Base-by-base conservation (phyloP, 2,888 invertebrate species). In the Sphinx pinastri region DNA sequence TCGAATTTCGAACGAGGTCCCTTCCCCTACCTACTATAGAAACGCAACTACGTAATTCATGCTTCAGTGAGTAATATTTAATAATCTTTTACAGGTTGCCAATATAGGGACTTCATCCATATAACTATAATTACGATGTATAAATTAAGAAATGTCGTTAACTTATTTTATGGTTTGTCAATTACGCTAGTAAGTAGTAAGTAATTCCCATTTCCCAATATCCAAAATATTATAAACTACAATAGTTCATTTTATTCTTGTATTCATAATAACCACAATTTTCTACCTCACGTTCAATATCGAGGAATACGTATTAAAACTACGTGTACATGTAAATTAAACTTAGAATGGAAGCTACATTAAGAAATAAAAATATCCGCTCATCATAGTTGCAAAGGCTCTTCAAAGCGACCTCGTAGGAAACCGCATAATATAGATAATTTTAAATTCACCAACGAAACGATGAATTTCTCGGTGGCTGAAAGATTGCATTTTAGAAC, bases 401-500 rank as follows among this genome's bases (percentile, higher is more conserved):
- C 73, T 77, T 82, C 82, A 81, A 84, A 82, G 81, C 68, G 52
- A 79, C 80, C 79, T 77, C 78, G 74, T 78, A 75, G 63, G 78
- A 81, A 82, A 80, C 80, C 79, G 79, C 78, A 82, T 81, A 81
- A 84, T 83, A 81, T 80, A 81, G 81, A 81, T 77, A 84, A 84
- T 84, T 85, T 82, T 79, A 79, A 82, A 82, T 81, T 79, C 82
- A 79, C 79, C 80, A 77, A 73, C 78, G 76, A 77, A 84, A 81
- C 78, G 78, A 76, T 81, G 77, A 77, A 79, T 77, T 78, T 79
- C 67, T 69, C 63, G 45, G 54, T 69, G 45, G 63, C 45, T 54
- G 60, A 60, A 69, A 69, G 69, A 60, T 69, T 60, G 69, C 47
- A 60, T 69, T 63, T 69, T 69, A 69, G 63, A 63, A 63, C 45